Conservation (phyloP, 2,113 vertebrate species). For the Hepsetus odoe region DNA sequence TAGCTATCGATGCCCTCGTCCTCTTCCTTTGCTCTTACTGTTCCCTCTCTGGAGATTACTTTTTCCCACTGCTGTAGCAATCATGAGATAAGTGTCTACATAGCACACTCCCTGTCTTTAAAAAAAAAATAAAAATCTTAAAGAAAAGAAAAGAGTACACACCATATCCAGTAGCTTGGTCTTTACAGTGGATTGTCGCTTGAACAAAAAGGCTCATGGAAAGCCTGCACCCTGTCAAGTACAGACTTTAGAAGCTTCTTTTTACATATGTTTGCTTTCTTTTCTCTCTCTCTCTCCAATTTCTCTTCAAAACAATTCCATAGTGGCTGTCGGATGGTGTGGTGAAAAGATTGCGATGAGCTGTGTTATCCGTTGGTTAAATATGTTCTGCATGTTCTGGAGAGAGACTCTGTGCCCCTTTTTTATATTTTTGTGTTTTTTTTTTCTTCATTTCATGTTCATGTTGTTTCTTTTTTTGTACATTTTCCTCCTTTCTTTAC, state of each 20-base stretch:
- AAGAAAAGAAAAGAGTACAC: slow-evolving; percentile 54
- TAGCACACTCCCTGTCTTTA: slow-evolving; percentile 67
- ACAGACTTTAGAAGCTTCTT: slow-evolving; percentile 65
- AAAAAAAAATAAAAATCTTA: slow-evolving; percentile 61
- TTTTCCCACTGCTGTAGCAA: slow-evolving; percentile 46
- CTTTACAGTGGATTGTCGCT: slow-evolving; percentile 82
- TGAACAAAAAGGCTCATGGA: slow-evolving; percentile 74
- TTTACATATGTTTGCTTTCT: slow-evolving; percentile 47
- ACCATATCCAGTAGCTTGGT: slow-evolving; percentile 73
- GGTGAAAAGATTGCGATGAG: slow-evolving; percentile 39
- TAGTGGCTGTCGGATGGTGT: neutral
- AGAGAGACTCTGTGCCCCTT: slow-evolving; percentile 56
- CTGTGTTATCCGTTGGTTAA: slow-evolving; percentile 71
- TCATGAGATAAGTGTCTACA: slow-evolving; percentile 56
- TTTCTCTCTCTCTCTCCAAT: slow-evolving; percentile 40
- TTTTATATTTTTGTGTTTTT: slow-evolving; percentile 1
- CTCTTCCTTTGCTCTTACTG: slow-evolving; percentile 39
- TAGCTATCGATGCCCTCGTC: slow-evolving; percentile 65
- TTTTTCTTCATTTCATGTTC: slow-evolving; percentile 64
- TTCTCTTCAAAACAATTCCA: slow-evolving; percentile 59
- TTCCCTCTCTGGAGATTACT: slow-evolving; percentile 51
- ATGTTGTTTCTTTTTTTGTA: slow-evolving; percentile 52
- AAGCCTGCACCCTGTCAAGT: slow-evolving; percentile 73
- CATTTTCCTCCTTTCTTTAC: slow-evolving; percentile 62
- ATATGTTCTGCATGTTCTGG: slow-evolving; percentile 40